Evolutionary conservation across 2,888 invertebrate genomes (phyloP), one percentile per base, ranked within the genome.

Genomic region (Rhingia campestris): DNA sequence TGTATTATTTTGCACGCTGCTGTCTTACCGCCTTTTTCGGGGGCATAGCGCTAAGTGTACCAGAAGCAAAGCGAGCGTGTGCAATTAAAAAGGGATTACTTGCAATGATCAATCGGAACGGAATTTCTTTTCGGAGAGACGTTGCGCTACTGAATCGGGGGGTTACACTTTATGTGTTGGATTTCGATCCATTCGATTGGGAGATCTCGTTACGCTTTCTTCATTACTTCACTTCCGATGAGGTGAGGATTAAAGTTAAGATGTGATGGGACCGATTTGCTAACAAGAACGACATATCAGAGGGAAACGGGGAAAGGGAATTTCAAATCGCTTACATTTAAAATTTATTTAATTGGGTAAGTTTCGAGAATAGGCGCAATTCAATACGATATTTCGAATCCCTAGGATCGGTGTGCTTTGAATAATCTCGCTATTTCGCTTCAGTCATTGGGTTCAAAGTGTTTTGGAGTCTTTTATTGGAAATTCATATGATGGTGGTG

Each of bases 91-190:
- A 77, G 58, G 77, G 81, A 77, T 82, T 77, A 77, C 56, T 77
- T 77, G 77, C 56, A 73, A 82, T 82, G 81, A 82, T 82, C 77
- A 82, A 82, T 82, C 77, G 81, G 73, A 77, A 82, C 63, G 81
- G 67, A 82, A 82, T 77, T 82, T 67, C 77, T 69, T 77, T 64
- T 67, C 73, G 10, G n/a, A 54, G 53, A 12, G 49, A 54, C 63
- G 61, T 64, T 77, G 51, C 56, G 43, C 41, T 53, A 51, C 51
- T 66, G 43, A 45, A 49, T 22, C 22, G 49, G 56, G 53, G 70
- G 59, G 76, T 76, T 67, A 67, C 70, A 59, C 45, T 70, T 64
- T 72, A 43, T 59, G 45, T 2, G 22, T 22, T 22, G 22, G 22
- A 22, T 22, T 12, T 59, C 10, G 51, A 53, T 39, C n/a, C n/a